Evolutionary conservation across 2,888 invertebrate genomes (phyloP).

Genomic region (Hedya salicella): DNA sequence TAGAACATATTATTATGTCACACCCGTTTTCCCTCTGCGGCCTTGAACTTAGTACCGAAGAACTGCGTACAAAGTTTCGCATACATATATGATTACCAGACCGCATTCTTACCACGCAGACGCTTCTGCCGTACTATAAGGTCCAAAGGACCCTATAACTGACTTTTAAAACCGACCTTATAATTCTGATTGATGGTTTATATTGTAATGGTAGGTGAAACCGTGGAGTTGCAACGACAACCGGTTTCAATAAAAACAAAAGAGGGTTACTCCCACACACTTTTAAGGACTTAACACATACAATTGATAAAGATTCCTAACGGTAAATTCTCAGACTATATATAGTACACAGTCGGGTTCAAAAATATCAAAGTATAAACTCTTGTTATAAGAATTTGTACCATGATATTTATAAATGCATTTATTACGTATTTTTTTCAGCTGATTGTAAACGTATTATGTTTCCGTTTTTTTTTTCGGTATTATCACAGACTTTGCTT

Average conservation of each 20-base stretch:
- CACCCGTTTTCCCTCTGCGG: slow-evolving; percentile 33
- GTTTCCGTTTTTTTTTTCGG: too few relatives aligned
- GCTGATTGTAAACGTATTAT: too few relatives aligned
- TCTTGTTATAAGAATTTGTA: too few relatives aligned
- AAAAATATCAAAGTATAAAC: too few relatives aligned
- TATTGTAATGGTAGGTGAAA: not conserved
- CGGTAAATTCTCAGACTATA: not conserved
- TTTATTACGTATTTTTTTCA: too few relatives aligned
- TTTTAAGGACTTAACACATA: slow-evolving; percentile 19
- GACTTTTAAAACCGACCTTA: not conserved
- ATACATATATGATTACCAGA: slow-evolving; percentile 49
- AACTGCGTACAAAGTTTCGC: slow-evolving; percentile 54
- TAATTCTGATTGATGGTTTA: not conserved
- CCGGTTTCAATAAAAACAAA: slow-evolving; percentile 42
- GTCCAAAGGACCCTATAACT: not conserved
- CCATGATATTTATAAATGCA: too few relatives aligned
- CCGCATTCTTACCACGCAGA: slow-evolving; percentile 46
- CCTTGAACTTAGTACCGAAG: slow-evolving; percentile 60
- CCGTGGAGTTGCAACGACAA: slow-evolving; percentile 22
- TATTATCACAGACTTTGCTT: too few relatives aligned
- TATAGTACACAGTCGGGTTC: too few relatives aligned
- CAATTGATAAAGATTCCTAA: slow-evolving; percentile 5
- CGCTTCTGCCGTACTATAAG: not conserved
- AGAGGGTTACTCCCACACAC: slow-evolving; percentile 24
- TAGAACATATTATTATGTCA: slow-evolving; percentile 23